phyloP scores from a whole-genome alignment of 1,140 invertebrate species.

The Solen grandis region DNA sequence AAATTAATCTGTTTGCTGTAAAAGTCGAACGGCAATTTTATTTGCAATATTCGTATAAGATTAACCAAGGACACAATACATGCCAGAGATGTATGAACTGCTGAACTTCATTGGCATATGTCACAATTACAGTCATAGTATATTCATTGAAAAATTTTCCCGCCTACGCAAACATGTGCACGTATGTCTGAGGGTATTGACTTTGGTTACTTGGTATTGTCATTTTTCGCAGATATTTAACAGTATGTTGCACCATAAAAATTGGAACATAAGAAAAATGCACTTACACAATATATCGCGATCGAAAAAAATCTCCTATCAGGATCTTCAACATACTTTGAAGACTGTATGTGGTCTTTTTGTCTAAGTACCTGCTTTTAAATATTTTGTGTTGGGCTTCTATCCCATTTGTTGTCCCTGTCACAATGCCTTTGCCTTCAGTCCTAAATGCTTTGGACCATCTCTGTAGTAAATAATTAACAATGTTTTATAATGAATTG shows the following conservation, averaged over 20 bases:
- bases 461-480: conserved; percentile 2
- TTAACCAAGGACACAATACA: no score
- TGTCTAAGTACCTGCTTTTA: conserved; percentile 13
- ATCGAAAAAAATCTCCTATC: conserved; percentile 12
- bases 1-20: background rate
- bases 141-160: no score
- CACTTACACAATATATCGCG: conserved; percentile 12
- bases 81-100: no score
- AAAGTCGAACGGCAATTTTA: background rate
- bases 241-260: background rate
- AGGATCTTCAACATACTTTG: background rate
- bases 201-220: no score
- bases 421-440: background rate
- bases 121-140: background rate
- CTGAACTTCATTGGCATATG: no score
- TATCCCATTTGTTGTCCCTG: conserved; percentile 14
- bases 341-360: conserved; percentile 11
- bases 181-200: no score
- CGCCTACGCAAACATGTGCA: no score
- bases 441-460: conserved; percentile 28
- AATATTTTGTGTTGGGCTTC: conserved; percentile 27
- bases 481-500: background rate
- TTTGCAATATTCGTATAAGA: no score
- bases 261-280: background rate
- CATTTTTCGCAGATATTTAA: background rate